Conservation (phyloP, 2,113 vertebrate genomes). For the Verasper variegatus region DNA sequence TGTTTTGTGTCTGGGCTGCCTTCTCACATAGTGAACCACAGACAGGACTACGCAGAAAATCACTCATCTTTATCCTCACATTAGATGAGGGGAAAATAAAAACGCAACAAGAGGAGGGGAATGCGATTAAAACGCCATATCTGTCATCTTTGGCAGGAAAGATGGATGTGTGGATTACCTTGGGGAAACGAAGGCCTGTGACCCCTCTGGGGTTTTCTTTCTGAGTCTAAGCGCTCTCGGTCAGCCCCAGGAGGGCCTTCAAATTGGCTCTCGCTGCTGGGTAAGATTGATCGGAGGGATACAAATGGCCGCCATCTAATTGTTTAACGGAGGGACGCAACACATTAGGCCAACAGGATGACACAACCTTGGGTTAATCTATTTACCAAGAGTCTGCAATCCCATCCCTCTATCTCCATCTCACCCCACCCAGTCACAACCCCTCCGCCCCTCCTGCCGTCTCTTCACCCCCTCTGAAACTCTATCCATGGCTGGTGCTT, state of each 20-base stretch:
- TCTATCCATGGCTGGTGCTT: constrained; percentile 74
- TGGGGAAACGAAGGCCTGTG: constrained; percentile 53
- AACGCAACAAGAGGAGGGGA: constrained; percentile 69
- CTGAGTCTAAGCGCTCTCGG: constrained; percentile 57
- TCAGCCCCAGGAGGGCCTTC: constrained; percentile 71
- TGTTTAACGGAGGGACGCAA: constrained; percentile 84
- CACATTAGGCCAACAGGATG: constrained; percentile 82
- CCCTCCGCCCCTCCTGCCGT: not conserved
- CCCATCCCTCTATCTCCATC: constrained; percentile 70
- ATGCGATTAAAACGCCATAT: constrained; percentile 80
- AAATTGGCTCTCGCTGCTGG: constrained; percentile 81
- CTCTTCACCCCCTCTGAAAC: constrained; percentile 70
- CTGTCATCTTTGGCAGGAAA: constrained; percentile 76
- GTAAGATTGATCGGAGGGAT: constrained; percentile 85
- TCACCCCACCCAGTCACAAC: constrained; percentile 30
- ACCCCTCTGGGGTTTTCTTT: constrained; percentile 66
- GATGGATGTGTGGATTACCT: constrained; percentile 70
- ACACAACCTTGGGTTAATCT: constrained; percentile 81
- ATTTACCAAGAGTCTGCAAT: constrained; percentile 78
- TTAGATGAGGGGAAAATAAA: constrained; percentile 67
- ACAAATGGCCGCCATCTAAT: constrained; percentile 79
- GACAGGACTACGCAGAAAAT: constrained; percentile 57
- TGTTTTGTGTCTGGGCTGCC: constrained; percentile 2
- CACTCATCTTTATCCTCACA: constrained; percentile 80
- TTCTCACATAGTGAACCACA: constrained; percentile 22